Evolutionary conservation across 2,797 vertebrate genomes (phyloP).

Genomic region (Chrysocyon brachyurus): DNA sequence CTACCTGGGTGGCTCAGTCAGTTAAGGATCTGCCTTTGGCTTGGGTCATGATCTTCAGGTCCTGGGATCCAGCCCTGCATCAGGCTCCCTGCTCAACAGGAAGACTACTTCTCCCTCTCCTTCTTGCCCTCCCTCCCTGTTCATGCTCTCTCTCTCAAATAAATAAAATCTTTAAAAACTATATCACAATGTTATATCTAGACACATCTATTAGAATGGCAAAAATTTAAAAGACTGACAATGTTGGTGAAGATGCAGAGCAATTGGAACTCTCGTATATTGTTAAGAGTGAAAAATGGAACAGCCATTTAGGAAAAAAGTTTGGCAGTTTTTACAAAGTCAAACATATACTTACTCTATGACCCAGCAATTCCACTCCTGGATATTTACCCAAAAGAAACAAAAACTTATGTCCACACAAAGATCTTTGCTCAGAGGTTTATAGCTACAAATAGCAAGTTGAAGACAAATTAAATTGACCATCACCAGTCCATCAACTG

Average conservation of each 20-base stretch:
- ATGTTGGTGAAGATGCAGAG: neutral
- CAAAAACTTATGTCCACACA: neutral
- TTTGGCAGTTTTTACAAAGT: neutral
- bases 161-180: too few species aligned
- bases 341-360: neutral
- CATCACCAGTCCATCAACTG: neutral
- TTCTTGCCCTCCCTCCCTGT: too few species aligned
- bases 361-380: neutral
- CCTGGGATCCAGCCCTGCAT: neutral
- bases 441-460: neutral
- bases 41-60: too few species aligned
- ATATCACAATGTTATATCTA: neutral
- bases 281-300: neutral
- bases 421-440: neutral
- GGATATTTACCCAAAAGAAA: neutral
- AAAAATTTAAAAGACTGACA: neutral
- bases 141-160: too few species aligned
- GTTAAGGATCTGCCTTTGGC: too few species aligned
- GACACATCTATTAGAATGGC: neutral
- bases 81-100: too few species aligned
- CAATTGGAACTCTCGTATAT: neutral
- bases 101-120: too few species aligned
- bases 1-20: too few species aligned
- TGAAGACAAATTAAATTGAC: neutral
- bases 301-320: neutral